These are phyloP conservation scores for Belonocnema kinseyi DNA, from an alignment of 1,140 invertebrate genomes.

Conservation along the genomic window DNA sequence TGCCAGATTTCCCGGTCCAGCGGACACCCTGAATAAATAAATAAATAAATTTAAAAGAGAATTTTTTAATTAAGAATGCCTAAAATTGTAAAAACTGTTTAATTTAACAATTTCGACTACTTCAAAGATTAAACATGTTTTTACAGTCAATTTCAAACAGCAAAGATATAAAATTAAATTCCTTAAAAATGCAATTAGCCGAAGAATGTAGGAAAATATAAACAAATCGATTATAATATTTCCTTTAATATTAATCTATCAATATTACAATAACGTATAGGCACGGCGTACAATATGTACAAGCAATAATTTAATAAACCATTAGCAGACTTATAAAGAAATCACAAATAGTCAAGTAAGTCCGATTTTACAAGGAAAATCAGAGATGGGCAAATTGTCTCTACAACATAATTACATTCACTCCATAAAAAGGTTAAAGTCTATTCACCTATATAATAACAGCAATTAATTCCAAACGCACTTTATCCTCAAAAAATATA, in stretches of 20 bases:
- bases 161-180: neutral
- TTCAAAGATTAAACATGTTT: neutral
- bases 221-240: constrained; percentile 42
- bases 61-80: too few relatives aligned
- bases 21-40: too few relatives aligned
- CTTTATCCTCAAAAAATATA: neutral
- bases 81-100: too few relatives aligned
- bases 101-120: too few relatives aligned
- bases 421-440: constrained; percentile 5
- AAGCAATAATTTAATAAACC: constrained; percentile 62
- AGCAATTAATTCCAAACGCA: constrained; percentile 28
- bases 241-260: constrained; percentile 53
- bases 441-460: neutral
- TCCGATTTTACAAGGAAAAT: constrained; percentile 25
- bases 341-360: constrained; percentile 46
- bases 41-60: too few relatives aligned
- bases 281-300: constrained; percentile 66
- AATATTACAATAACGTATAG: constrained; percentile 59
- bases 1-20: too few relatives aligned
- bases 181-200: too few relatives aligned
- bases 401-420: constrained; percentile 34
- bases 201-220: constrained; percentile 16
- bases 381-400: constrained; percentile 4
- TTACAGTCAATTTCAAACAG: neutral
- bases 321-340: constrained; percentile 53